A percentile compares a stretch with the other conserved stretches of the same genome.
These are phyloP conservation scores for Polyommatus icarus DNA, from an alignment of 2,888 invertebrate species.

Conservation along the genomic window DNA sequence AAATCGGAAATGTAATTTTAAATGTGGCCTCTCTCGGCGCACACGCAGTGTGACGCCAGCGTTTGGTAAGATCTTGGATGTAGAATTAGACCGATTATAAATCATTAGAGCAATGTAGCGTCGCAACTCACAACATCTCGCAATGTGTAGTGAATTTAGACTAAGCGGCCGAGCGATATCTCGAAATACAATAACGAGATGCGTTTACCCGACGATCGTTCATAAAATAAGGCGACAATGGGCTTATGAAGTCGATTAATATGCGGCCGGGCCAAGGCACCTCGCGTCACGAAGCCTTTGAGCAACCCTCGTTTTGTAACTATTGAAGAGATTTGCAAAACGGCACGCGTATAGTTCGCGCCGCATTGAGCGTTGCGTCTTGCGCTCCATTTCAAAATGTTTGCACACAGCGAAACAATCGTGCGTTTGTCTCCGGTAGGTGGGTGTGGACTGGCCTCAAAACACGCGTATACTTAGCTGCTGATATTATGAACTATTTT, in stretches of 20 bases:
- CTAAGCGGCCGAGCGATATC: conserved; percentile 61
- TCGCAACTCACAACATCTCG: conserved; percentile 78
- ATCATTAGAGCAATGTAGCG: conserved; percentile 51
- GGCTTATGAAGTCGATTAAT: conserved; percentile 55
- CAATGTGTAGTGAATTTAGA: conserved; percentile 72
- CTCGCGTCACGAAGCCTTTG: conserved; percentile 49
- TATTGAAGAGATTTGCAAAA: conserved; percentile 60
- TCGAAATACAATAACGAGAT: conserved; percentile 64
- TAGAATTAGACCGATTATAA: conserved; percentile 43
- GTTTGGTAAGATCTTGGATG: conserved; percentile 22
- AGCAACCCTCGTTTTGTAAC: conserved; percentile 67
- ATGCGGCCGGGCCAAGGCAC: conserved; percentile 53
- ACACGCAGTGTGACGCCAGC: not conserved
- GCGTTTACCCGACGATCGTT: conserved; percentile 62
- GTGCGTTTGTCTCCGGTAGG: conserved; percentile 53
- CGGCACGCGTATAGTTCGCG: conserved; percentile 57
- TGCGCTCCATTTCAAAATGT: conserved; percentile 72
- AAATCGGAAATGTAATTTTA: conserved; percentile 65
- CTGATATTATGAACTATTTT: not conserved
- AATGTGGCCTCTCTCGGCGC: conserved; percentile 41
- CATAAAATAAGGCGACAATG: conserved; percentile 58
- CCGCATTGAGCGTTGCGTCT: conserved; percentile 61
- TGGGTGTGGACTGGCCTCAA: conserved; percentile 43
- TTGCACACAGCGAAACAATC: conserved; percentile 66
- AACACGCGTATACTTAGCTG: conserved; percentile 15